Percentiles rank a stretch among this genome's conserved stretches.
Evolutionary conservation across 2,113 vertebrate genomes (phyloP).

Genomic region (Leucoraja erinaceus): DNA sequence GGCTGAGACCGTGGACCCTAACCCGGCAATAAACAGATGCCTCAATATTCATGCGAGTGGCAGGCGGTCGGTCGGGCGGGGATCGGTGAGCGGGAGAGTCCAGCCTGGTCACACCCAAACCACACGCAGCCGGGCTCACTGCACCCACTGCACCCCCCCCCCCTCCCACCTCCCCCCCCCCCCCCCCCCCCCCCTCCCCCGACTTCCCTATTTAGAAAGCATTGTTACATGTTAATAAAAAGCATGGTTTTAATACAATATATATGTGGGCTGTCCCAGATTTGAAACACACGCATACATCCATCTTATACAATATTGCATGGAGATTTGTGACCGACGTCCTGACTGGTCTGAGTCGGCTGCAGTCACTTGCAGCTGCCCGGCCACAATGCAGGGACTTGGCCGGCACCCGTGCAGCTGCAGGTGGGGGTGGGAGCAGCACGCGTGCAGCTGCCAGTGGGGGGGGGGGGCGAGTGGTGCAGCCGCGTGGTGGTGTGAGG

Average conservation of each 20-base stretch:
- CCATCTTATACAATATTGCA: constrained; percentile 27
- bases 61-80: too few relatives aligned
- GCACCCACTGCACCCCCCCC: neutral
- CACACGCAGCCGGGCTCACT: neutral
- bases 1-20: too few relatives aligned
- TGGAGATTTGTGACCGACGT: neutral
- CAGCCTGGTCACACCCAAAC: neutral
- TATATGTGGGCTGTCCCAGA: neutral
- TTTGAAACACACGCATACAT: constrained; percentile 18
- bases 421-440: too few relatives aligned
- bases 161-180: too few relatives aligned
- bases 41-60: constrained; percentile 11
- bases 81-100: neutral
- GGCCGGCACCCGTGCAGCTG: neutral
- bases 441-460: too few relatives aligned
- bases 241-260: constrained; percentile 37
- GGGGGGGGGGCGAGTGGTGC: too few relatives aligned
- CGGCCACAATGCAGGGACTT: neutral
- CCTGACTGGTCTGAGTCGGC: neutral
- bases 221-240: constrained; percentile 34
- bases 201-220: constrained; percentile 32
- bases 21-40: neutral
- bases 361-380: neutral
- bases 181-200: too few relatives aligned
- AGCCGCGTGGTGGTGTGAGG: too few relatives aligned